Conservation (phyloP, 1,140 invertebrate genomes). For the Tetraneura akinire region DNA sequence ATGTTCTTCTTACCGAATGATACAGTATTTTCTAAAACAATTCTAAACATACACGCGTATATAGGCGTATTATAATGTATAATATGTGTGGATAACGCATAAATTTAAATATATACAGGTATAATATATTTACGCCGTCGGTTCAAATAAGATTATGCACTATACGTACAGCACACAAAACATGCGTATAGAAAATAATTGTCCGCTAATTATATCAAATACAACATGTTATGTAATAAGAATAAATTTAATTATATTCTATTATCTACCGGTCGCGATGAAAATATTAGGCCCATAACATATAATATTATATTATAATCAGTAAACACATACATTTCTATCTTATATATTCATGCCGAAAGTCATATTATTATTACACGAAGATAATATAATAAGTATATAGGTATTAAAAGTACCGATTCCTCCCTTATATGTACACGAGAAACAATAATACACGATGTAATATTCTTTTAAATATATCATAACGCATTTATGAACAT, state of each 20-base stretch:
- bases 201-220: background rate
- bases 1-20: background rate
- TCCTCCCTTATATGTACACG: background rate
- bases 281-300: background rate
- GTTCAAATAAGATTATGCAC: background rate
- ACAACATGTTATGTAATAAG: background rate
- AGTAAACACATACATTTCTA: background rate
- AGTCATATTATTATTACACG: background rate
- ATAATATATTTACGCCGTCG: background rate
- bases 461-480: no score
- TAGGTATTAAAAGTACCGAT: background rate
- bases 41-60: background rate
- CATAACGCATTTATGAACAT: no score
- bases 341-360: background rate
- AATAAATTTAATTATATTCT: conserved; percentile 8
- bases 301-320: background rate
- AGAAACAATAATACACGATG: no score
- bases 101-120: background rate
- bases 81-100: background rate
- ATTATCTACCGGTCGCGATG: background rate
- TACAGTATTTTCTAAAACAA: background rate
- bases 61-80: no score
- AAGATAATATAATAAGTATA: background rate
- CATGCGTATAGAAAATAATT: background rate
- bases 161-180: no score